These are phyloP conservation scores for Sesamia nonagrioides DNA, from an alignment of 1,140 invertebrate species.

Conservation along the genomic window DNA sequence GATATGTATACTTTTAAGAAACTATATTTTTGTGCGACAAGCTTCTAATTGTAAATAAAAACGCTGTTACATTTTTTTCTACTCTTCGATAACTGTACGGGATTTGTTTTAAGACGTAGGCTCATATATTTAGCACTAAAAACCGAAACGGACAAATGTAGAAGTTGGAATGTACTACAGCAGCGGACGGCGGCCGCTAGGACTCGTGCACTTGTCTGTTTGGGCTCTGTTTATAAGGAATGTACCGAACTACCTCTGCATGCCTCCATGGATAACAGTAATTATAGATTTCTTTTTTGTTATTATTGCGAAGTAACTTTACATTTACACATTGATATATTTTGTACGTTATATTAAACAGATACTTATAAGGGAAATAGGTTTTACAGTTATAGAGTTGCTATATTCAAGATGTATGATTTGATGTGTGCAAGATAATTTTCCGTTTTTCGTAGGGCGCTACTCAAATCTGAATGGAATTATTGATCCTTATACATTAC, in stretches of 20 bases:
- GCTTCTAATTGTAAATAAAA: conserved; percentile 81
- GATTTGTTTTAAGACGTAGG: conserved; percentile 44
- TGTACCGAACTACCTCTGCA: conserved; percentile 84
- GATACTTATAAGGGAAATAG: conserved; percentile 78
- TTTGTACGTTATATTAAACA: conserved; percentile 80
- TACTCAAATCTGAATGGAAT: conserved; percentile 76
- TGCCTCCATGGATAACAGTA: conserved; percentile 81
- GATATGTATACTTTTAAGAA: conserved; percentile 57
- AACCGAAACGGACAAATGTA: conserved; percentile 24
- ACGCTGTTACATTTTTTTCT: conserved; percentile 65
- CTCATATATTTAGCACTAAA: conserved; percentile 41
- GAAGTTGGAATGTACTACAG: conserved; percentile 25
- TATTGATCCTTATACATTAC: conserved; percentile 73
- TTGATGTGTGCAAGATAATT: conserved; percentile 71
- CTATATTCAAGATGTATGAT: conserved; percentile 63
- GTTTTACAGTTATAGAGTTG: conserved; percentile 70
- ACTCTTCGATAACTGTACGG: conserved; percentile 59
- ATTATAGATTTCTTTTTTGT: conserved; percentile 71
- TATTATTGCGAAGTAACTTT: conserved; percentile 68
- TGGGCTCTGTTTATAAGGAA: conserved; percentile 55
- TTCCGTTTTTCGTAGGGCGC: conserved; percentile 73
- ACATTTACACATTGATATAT: conserved; percentile 70
- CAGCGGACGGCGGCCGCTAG: conserved; percentile 19
- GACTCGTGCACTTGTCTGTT: conserved; percentile 39
- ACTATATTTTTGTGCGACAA: conserved; percentile 72